Conservation (phyloP, 2,797 vertebrate species). For the Lophius americanus region DNA sequence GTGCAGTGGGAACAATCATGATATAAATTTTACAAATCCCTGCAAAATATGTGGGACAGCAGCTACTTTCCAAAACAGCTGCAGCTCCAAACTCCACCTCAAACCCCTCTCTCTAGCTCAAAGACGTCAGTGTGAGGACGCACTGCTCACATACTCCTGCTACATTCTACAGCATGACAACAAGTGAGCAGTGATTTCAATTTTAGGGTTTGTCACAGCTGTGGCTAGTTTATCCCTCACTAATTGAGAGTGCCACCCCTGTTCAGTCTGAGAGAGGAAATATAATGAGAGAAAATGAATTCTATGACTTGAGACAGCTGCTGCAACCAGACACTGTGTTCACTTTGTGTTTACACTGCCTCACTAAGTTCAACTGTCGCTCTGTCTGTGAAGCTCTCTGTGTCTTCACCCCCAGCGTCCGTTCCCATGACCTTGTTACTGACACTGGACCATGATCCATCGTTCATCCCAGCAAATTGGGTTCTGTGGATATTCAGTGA, state of each 20-base stretch:
- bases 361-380: conserved; percentile 52
- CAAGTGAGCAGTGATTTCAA: conserved; percentile 21
- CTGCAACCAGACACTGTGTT: conserved; percentile 69
- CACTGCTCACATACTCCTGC: conserved; percentile 49
- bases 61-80: conserved; percentile 61
- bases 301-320: conserved; percentile 51
- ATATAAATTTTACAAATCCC: conserved; percentile 18
- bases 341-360: conserved; percentile 62
- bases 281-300: conserved; percentile 23
- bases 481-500: conserved; percentile 42
- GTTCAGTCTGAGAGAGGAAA: conserved; percentile 15
- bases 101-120: conserved; percentile 2
- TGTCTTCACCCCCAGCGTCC: conserved; percentile 50
- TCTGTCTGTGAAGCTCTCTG: conserved; percentile 49
- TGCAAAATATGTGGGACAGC: conserved; percentile 42
- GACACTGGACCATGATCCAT: conserved; percentile 54
- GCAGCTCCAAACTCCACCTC: conserved; percentile 17
- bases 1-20: conserved; percentile 23
- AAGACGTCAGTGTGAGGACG: conserved; percentile 19
- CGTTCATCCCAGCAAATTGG: conserved; percentile 46
- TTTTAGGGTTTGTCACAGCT: conserved; percentile 31
- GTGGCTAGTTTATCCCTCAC: not conserved
- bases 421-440: conserved; percentile 74
- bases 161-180: conserved; percentile 57
- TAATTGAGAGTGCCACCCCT: not conserved